phyloP scores from a whole-genome alignment of 2,888 invertebrate species.

The Eurytoma adleriae region DNA sequence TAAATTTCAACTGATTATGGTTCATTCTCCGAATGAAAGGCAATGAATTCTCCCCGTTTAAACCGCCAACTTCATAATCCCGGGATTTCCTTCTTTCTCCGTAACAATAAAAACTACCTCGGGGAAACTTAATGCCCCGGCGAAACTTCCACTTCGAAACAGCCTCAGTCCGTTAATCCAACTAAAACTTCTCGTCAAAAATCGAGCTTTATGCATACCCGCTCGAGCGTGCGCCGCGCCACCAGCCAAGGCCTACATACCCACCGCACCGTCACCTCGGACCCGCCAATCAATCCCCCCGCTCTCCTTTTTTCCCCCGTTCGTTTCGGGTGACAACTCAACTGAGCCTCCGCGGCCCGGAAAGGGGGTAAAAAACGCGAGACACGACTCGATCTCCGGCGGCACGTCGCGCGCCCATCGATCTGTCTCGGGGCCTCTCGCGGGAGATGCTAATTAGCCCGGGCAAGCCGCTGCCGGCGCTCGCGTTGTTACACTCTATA shows the following conservation, averaged over 20 bases:
- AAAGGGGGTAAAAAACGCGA: too few relatives aligned
- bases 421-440: constrained; percentile 62
- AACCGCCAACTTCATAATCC: constrained; percentile 30
- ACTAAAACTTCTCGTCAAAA: not conserved
- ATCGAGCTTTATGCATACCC: not conserved
- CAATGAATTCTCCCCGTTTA: constrained; percentile 29
- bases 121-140: constrained; percentile 16
- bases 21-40: constrained; percentile 25
- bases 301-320: too few relatives aligned
- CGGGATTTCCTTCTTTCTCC: constrained; percentile 2
- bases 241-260: not conserved
- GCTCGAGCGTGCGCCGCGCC: not conserved
- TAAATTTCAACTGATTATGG: constrained; percentile 15
- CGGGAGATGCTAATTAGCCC: constrained; percentile 65
- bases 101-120: constrained; percentile 6
- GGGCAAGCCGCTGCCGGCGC: constrained; percentile 20
- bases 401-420: constrained; percentile 60
- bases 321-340: too few relatives aligned
- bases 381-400: not conserved
- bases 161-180: not conserved
- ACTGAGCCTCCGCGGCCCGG: too few relatives aligned
- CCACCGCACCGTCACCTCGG: too few relatives aligned
- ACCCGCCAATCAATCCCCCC: too few relatives aligned
- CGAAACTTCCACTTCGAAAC: not conserved
- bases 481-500: constrained; percentile 50